Evolutionary conservation across 2,888 invertebrate genomes (phyloP).

Genomic region (Eupsilia transversa): DNA sequence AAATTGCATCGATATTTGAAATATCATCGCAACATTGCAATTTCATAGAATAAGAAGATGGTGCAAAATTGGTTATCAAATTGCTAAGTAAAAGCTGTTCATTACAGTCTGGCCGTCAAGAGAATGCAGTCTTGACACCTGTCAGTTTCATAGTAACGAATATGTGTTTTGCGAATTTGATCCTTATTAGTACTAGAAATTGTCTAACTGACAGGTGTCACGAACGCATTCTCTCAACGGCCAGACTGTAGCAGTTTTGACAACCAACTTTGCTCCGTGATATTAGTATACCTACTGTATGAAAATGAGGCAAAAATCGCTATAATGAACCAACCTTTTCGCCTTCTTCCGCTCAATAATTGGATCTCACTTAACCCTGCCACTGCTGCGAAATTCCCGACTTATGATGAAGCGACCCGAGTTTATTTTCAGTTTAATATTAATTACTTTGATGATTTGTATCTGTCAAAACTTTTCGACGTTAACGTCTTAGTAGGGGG

Average conservation of each 20-base stretch:
- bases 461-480: constrained; percentile 66
- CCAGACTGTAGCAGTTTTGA: not conserved
- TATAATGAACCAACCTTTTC: not conserved
- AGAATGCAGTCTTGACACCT: too few relatives aligned
- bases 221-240: too few relatives aligned
- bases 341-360: constrained; percentile 27
- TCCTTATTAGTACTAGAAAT: too few relatives aligned
- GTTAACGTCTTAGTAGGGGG: constrained; percentile 50
- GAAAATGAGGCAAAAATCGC: not conserved
- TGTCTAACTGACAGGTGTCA: too few relatives aligned
- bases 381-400: constrained; percentile 46
- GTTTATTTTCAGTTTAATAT: constrained; percentile 64
- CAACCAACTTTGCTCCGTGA: not conserved
- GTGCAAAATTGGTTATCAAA: not conserved
- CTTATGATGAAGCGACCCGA: constrained; percentile 54
- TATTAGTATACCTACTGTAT: not conserved
- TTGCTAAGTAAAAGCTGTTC: not conserved
- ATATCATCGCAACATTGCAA: not conserved
- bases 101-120: too few relatives aligned
- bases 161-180: too few relatives aligned
- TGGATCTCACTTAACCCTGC: constrained; percentile 47
- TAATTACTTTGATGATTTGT: constrained; percentile 70
- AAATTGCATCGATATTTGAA: not conserved
- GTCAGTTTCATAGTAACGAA: too few relatives aligned
- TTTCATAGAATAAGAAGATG: not conserved